Base-by-base conservation (phyloP, 92 coral and sea anemone genomes). In the Palythoa heliodiscus region DNA sequence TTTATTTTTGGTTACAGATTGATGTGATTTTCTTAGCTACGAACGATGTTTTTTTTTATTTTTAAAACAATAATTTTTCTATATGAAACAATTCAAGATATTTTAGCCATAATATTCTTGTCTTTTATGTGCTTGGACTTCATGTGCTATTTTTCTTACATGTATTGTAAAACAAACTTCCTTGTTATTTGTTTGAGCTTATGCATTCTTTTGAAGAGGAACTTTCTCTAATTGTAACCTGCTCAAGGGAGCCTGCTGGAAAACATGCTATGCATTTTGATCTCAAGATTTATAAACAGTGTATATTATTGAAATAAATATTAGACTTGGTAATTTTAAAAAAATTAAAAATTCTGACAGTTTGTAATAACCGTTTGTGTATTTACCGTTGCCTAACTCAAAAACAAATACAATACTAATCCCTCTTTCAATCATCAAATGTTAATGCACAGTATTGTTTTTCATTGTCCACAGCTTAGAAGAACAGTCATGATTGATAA, bases 161-260 rank as follows among this genome's bases (percentile, higher is more conserved):
- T 40, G 47, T 40, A 43, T 43, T 43, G 48, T 43, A 43, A 43
- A 43, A 43, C 48, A 43, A 43, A 43, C 48, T 43, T 43, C 48
- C 48, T 43, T 43, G 48, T 43, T 43, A 43, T 43, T 43, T 7
- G 48, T 43, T 7, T n/a, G 67, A 60, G 67, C n/a, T 60, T 60
- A 14, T 60, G 67, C 67, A 60, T n/a, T 60, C 67, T 60, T 60
- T 60, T 15, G 23, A 60, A 60, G 67, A 60, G 24, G 67, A 60
- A 60, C 67, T 60, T 60, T 17, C 67, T n/a, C 67, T 60, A 17
- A 60, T 60, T n/a, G 20, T 60, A 60, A 17, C 67, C n/a, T 60
- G 17, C 67, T 60, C 67, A 60, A 60, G 67, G 67, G n/a, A 60
- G 67, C 20, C 67, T 60, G 67, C 67, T 60, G 67, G 67, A 15